Conservation (phyloP, 1,140 invertebrate genomes). For the Battus philenor region DNA sequence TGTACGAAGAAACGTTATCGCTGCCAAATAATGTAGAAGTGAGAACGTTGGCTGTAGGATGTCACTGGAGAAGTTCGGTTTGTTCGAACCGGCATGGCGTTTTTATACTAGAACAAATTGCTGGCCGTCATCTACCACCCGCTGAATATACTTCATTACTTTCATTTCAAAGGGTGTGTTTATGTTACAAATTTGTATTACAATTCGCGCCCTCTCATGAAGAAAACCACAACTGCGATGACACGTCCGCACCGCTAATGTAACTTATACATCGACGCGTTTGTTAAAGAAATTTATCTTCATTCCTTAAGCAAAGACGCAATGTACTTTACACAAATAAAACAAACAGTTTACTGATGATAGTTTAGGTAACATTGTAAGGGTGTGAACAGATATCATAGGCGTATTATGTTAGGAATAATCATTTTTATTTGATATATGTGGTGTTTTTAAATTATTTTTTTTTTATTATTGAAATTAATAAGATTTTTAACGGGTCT, state of each 20-base stretch:
- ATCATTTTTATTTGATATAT: too few species aligned
- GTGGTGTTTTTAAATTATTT: too few species aligned
- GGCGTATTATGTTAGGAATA: too few species aligned
- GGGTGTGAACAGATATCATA: too few species aligned
- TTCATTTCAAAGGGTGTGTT: conserved; percentile 52
- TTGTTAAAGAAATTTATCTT: too few species aligned
- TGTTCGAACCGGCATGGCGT: conserved; percentile 1
- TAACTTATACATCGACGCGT: conserved; percentile 17
- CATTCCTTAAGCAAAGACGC: too few species aligned
- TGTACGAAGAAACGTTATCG: too few species aligned
- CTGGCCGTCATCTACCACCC: conserved; percentile 48
- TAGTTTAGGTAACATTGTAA: too few species aligned
- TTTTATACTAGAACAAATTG: conserved; percentile 63
- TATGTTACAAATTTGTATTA: conserved; percentile 61
- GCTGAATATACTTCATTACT: conserved; percentile 68
- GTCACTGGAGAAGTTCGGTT: conserved; percentile 24
- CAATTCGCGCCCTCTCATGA: conserved; percentile 47
- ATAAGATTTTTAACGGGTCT: too few species aligned
- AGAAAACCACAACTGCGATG: conserved; percentile 26
- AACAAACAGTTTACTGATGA: too few species aligned
- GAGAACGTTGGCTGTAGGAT: conserved; percentile 28
- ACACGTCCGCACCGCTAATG: not conserved
- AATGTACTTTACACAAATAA: too few species aligned
- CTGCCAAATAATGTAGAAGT: conserved; percentile 18
- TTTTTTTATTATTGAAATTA: too few species aligned